These are phyloP conservation scores for Ylistrum balloti DNA, from an alignment of 1,140 invertebrate genomes.

Conservation along the genomic window DNA sequence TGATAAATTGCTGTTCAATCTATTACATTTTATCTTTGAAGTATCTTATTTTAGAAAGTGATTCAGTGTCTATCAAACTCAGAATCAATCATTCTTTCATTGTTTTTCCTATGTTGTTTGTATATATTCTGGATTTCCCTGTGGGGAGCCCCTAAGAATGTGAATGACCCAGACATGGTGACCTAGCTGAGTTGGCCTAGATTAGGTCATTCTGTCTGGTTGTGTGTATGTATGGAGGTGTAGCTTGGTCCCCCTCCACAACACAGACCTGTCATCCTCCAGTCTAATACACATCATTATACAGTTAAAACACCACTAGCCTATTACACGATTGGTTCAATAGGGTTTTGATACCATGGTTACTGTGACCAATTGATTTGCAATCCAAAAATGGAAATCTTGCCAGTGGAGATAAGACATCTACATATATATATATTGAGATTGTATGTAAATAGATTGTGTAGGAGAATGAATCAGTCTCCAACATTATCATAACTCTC, in stretches of 20 bases:
- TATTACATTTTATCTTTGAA: too few species aligned
- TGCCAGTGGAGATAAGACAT: background rate
- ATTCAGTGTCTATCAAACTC: too few species aligned
- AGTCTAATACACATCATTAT: background rate
- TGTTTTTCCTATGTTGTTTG: background rate
- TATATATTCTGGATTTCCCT: constrained; percentile 41
- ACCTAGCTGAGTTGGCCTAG: constrained; percentile 57
- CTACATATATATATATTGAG: background rate
- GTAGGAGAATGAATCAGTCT: background rate
- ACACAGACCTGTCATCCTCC: background rate
- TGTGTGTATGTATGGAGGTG: background rate
- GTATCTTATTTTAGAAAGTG: too few species aligned
- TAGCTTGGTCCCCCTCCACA: background rate
- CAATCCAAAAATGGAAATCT: background rate
- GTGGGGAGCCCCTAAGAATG: constrained; percentile 4
- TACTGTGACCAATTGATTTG: constrained; percentile 22
- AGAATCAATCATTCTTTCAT: too few species aligned
- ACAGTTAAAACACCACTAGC: background rate
- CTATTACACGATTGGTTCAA: constrained; percentile 4
- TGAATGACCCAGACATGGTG: constrained; percentile 59
- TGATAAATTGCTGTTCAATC: too few species aligned
- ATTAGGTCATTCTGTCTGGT: constrained; percentile 3
- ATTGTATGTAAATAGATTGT: background rate
- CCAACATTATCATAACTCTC: background rate
- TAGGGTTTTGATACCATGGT: constrained; percentile 25